Conservation (phyloP, 2,888 invertebrate species). For the Epirrhoe tristata region DNA sequence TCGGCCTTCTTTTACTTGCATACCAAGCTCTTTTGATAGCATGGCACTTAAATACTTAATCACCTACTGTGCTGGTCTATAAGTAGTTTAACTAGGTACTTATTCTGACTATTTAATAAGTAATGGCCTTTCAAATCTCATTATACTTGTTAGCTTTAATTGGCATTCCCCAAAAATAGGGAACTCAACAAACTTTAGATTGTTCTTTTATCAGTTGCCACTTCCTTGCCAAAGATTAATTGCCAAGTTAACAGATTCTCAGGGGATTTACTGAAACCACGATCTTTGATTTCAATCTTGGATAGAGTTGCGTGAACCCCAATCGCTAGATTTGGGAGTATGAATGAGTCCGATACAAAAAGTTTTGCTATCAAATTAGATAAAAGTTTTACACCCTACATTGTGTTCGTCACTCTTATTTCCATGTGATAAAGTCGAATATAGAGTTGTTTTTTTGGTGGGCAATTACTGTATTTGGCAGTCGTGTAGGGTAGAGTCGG, state of each 20-base stretch:
- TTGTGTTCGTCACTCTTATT: slow-evolving; percentile 29
- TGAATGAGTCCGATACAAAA: slow-evolving; percentile 78
- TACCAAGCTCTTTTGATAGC: too few relatives aligned
- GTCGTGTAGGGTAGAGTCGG: slow-evolving; percentile 45
- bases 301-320: slow-evolving; percentile 66
- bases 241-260: slow-evolving; percentile 51
- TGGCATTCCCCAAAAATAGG: slow-evolving; percentile 11
- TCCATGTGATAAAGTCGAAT: slow-evolving; percentile 46
- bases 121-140: not conserved
- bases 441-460: slow-evolving; percentile 30
- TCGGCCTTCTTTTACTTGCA: too few relatives aligned
- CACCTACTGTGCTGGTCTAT: too few relatives aligned
- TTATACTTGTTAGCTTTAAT: slow-evolving; percentile 10
- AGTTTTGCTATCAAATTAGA: slow-evolving; percentile 82
- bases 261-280: slow-evolving; percentile 45
- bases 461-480: slow-evolving; percentile 40
- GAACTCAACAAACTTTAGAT: slow-evolving; percentile 37
- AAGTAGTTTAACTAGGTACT: too few relatives aligned
- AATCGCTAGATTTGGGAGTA: slow-evolving; percentile 61
- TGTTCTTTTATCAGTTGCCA: slow-evolving; percentile 48
- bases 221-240: slow-evolving; percentile 52
- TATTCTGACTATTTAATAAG: not conserved
- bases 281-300: slow-evolving; percentile 40
- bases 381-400: slow-evolving; percentile 55
- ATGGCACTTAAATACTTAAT: too few relatives aligned